Percentiles rank a stretch among this genome's conserved stretches.
Evolutionary conservation across 2,113 vertebrate genomes (phyloP).

Genomic region (Takifugu bimaculatus): DNA sequence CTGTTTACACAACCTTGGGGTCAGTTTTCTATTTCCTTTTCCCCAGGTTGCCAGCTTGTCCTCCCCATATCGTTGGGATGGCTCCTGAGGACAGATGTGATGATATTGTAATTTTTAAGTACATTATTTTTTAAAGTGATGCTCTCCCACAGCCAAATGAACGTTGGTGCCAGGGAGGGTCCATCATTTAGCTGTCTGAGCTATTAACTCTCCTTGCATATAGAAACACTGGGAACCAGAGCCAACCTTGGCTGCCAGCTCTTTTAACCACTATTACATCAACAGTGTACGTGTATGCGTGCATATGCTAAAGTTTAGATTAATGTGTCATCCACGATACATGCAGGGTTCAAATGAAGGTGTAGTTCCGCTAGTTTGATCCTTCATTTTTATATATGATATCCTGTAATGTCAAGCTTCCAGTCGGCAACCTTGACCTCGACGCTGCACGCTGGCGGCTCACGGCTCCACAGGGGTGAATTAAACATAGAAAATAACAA

Average conservation of each 20-base stretch:
- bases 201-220: slow-evolving; percentile 43
- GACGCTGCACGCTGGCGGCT: too few species aligned
- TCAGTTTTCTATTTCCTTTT: too few species aligned
- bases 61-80: slow-evolving; percentile 10
- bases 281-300: slow-evolving; percentile 3
- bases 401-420: too few species aligned
- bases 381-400: too few species aligned
- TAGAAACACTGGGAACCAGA: slow-evolving; percentile 37
- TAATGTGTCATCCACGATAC: too few species aligned
- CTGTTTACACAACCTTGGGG: too few species aligned
- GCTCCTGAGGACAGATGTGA: slow-evolving; percentile 12
- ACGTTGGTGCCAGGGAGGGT: slow-evolving; percentile 37
- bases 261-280: too few species aligned
- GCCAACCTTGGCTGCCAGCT: slow-evolving; percentile 19
- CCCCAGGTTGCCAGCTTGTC: slow-evolving; percentile 1
- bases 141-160: slow-evolving; percentile 42
- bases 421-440: too few species aligned
- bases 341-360: too few species aligned
- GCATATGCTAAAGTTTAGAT: slow-evolving; percentile 1
- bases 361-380: too few species aligned
- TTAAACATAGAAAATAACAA: too few species aligned
- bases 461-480: too few species aligned
- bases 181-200: slow-evolving; percentile 37
- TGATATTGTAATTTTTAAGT: slow-evolving; percentile 39
- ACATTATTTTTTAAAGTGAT: slow-evolving; percentile 34